Conservation (phyloP, 2,797 vertebrate species). For the Dipus sagitta region DNA sequence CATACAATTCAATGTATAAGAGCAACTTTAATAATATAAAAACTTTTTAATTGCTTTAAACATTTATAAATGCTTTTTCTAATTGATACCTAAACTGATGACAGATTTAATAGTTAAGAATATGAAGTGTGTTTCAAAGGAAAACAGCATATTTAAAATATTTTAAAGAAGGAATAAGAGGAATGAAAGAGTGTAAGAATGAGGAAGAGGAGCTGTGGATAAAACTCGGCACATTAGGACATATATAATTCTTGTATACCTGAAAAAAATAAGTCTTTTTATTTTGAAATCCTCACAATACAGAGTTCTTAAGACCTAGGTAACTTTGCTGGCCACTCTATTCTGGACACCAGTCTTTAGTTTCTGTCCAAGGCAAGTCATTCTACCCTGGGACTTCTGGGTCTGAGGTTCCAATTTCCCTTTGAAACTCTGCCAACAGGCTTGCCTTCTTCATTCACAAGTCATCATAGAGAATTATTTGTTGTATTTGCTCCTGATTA, state of each 20-base stretch:
- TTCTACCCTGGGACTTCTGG: rapidly evolving
- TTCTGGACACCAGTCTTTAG: background rate
- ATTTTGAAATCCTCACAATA: background rate
- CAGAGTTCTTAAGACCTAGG: background rate
- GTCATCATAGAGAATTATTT: background rate
- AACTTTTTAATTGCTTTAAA: background rate
- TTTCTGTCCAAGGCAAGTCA: background rate
- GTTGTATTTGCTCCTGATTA: background rate
- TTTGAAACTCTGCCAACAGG: background rate
- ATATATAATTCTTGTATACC: background rate
- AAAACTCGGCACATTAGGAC: background rate
- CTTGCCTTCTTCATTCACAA: background rate
- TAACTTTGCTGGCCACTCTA: background rate
- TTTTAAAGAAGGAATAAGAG: background rate
- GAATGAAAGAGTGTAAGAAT: background rate
- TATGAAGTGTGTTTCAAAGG: background rate
- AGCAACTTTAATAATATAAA: background rate
- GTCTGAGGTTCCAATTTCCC: background rate
- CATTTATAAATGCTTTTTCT: background rate
- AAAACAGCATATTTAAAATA: background rate
- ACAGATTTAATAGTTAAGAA: background rate
- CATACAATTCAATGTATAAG: background rate
- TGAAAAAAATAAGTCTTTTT: background rate
- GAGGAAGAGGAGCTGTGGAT: background rate
- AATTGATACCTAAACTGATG: background rate